Percentiles rank a stretch among this genome's conserved stretches.
phyloP scores from a whole-genome alignment of 2,113 vertebrate genomes.

The Strix aluco region DNA sequence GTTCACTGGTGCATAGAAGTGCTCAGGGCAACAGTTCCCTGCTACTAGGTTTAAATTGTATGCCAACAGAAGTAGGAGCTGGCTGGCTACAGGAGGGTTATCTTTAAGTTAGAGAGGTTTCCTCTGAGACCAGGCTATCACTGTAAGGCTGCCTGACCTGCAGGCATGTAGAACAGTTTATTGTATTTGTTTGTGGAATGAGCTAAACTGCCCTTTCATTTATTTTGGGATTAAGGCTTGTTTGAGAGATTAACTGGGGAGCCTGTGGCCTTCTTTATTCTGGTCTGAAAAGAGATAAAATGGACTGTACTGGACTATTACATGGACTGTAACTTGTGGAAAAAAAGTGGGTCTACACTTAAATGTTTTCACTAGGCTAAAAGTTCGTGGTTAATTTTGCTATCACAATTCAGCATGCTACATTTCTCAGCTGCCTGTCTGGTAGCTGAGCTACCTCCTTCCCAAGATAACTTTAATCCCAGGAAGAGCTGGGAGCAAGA shows the following conservation, averaged over 20 bases:
- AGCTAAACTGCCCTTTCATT: neutral
- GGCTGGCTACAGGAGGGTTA: neutral
- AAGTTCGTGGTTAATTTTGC: neutral
- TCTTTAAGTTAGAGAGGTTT: neutral
- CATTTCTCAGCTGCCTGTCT: neutral
- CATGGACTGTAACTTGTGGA: neutral
- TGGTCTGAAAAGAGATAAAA: neutral
- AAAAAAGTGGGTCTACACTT: neutral
- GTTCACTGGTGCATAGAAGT: neutral
- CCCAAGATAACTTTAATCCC: neutral
- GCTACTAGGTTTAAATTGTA: neutral
- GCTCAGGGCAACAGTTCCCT: neutral
- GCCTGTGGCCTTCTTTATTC: neutral
- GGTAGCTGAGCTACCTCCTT: neutral
- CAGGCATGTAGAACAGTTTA: neutral
- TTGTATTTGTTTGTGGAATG: neutral
- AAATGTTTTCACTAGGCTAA: neutral
- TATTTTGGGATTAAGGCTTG: neutral
- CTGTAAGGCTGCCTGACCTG: neutral
- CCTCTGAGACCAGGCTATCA: neutral
- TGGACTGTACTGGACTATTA: neutral
- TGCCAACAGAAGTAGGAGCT: neutral
- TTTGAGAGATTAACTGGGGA: neutral
- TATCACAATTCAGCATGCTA: neutral
- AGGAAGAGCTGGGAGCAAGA: neutral